Evolutionary conservation across 1,140 invertebrate genomes (phyloP).

Genomic region (Pseudomyrmex pallidus): DNA sequence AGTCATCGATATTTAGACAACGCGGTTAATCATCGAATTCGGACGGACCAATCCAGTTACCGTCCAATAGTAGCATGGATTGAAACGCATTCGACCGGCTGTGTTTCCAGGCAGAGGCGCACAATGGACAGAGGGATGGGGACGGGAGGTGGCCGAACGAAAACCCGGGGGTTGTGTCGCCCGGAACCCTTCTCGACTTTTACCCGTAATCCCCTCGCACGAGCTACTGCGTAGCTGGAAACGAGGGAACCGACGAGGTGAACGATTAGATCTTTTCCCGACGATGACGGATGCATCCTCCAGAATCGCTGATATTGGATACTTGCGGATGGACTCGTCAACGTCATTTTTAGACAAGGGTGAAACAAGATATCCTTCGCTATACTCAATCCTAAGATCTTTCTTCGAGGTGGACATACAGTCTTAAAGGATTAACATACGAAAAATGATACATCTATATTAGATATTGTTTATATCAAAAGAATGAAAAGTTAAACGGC

Average conservation of each 20-base stretch:
- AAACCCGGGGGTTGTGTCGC: conserved; percentile 52
- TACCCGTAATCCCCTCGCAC: conserved; percentile 63
- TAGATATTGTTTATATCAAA: neutral
- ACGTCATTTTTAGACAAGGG: conserved; percentile 1
- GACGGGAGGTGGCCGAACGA: neutral
- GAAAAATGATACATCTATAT: conserved; percentile 1
- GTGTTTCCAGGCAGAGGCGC: conserved; percentile 54
- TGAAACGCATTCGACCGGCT: conserved; percentile 52
- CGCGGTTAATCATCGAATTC: conserved; percentile 62
- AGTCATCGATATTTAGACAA: conserved; percentile 62
- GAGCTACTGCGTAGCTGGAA: conserved; percentile 55
- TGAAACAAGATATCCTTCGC: neutral
- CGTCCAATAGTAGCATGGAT: conserved; percentile 49
- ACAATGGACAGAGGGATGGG: neutral
- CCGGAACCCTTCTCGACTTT: conserved; percentile 66
- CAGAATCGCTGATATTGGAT: conserved; percentile 74
- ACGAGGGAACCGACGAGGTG: conserved; percentile 48
- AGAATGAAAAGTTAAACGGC: neutral
- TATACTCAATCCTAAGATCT: neutral
- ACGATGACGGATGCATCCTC: conserved; percentile 51
- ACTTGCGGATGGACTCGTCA: conserved; percentile 42
- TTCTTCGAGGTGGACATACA: neutral
- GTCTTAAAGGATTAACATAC: conserved; percentile 8
- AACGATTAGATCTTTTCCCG: conserved; percentile 61
- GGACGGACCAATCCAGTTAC: conserved; percentile 61